Conservation (phyloP, 2,797 vertebrate genomes). For the Catharus ustulatus region DNA sequence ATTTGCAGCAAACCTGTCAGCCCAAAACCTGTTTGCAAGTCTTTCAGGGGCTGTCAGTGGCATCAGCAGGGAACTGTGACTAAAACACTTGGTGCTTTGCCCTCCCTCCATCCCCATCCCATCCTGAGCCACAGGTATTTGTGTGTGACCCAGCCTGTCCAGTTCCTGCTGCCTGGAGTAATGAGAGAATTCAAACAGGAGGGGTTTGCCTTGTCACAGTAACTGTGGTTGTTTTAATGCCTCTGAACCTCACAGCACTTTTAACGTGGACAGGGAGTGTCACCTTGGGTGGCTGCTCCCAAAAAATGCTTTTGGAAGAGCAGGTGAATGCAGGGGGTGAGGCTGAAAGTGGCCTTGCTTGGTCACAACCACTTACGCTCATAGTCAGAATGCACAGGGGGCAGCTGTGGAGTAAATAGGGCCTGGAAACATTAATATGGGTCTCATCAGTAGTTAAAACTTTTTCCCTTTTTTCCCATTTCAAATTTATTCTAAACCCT, state of each 20-base stretch:
- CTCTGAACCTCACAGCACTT: neutral
- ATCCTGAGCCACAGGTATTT: neutral
- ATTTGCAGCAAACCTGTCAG: neutral
- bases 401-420: neutral
- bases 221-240: neutral
- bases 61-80: neutral
- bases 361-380: neutral
- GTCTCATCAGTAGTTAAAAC: neutral
- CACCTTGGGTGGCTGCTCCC: neutral
- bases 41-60: neutral
- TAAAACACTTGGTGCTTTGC: neutral
- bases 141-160: neutral
- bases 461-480: neutral
- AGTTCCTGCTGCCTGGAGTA: neutral
- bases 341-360: neutral
- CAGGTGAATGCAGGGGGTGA: neutral
- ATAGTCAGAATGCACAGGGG: neutral
- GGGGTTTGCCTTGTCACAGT: neutral
- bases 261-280: accelerated
- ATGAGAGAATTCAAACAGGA: neutral
- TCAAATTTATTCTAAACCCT: neutral
- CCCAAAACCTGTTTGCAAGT: neutral
- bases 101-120: neutral
- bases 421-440: neutral
- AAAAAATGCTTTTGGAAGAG: neutral